Base-by-base conservation (phyloP, 2,113 vertebrate species). In the Colinus virginianus region DNA sequence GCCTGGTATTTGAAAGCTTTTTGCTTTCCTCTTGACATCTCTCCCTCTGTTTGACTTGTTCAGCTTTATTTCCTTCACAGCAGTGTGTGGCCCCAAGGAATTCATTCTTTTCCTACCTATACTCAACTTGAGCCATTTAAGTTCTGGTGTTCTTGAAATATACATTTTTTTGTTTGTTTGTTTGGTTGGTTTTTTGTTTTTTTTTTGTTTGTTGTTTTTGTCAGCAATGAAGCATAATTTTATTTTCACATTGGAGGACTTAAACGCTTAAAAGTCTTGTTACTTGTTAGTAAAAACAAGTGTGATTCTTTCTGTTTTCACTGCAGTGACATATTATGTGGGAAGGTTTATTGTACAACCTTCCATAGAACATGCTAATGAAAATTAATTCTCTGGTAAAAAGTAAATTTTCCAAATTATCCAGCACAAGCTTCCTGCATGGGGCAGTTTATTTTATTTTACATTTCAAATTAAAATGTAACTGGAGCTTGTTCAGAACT, bases 41-140 rank as follows among this genome's bases (percentile, higher is more conserved):
- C 69, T 87, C 45, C 45, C 78, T 97, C 76, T 76, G 46, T 90
- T 96, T 90, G 78, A 94, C 68, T 87, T 42, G 13, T 78, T 96
- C 59, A 30, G 64, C 26, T 91, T 93, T 69, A 56, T 92, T 97
- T 96, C 43, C 62, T 87, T 96, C 81, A 94, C 84, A 90, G 69
- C 83, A 95, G 78, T 88, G 68, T 70, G 78, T 75, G 89, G 43
- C 43, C 61, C 76, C 68, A 32, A 77, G 90, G 70, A 96, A 64
- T 55, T 63, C 45, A 56, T 56, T 90, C 38, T 92, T 91, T 92
- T 81, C 62, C 78, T 85, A 69, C 43, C 76, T 84, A 1, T 83
- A 45, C 51, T 72, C 46, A 89, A 88, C 32, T 80, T 93, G 48
- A 80, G 32, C 48, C 83, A 71, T 77, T 95, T 80, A 78, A 75